These are phyloP conservation scores for Apostichopus japonicus DNA, from an alignment of 35 echinoderm and acorn worm species.

Conservation along the genomic window DNA sequence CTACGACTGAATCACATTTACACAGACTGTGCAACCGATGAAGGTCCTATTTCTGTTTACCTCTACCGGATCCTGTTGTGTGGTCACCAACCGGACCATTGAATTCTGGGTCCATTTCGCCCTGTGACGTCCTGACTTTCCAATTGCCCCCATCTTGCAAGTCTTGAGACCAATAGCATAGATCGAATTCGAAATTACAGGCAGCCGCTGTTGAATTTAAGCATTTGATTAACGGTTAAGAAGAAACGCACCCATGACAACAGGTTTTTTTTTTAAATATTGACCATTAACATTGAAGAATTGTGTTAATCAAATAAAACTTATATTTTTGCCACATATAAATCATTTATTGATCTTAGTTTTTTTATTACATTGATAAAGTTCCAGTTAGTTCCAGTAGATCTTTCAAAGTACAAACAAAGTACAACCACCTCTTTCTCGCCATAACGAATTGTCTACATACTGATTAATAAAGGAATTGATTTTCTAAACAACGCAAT, in stretches of 20 bases:
- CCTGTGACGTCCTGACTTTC: conserved; percentile 43
- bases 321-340: no score
- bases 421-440: no score
- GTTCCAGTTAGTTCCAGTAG: no score
- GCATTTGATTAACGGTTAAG: background rate
- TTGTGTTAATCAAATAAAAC: no score
- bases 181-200: conserved; percentile 87
- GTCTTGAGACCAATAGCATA: conserved; percentile 86
- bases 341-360: no score
- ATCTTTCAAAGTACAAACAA: no score
- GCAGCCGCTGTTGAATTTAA: conserved; percentile 54
- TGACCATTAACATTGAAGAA: background rate
- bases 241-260: background rate
- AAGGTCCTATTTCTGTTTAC: background rate
- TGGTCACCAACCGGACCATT: conserved; percentile 78
- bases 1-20: no score
- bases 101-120: conserved; percentile 50
- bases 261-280: background rate
- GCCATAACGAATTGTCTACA: no score
- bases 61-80: conserved; percentile 63
- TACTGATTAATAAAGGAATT: no score
- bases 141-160: conserved; percentile 82
- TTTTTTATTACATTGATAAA: no score
- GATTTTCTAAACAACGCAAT: no score
- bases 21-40: no score